These are phyloP conservation scores for Laothoe populi DNA, from an alignment of 2,888 invertebrate species.

Conservation along the genomic window DNA sequence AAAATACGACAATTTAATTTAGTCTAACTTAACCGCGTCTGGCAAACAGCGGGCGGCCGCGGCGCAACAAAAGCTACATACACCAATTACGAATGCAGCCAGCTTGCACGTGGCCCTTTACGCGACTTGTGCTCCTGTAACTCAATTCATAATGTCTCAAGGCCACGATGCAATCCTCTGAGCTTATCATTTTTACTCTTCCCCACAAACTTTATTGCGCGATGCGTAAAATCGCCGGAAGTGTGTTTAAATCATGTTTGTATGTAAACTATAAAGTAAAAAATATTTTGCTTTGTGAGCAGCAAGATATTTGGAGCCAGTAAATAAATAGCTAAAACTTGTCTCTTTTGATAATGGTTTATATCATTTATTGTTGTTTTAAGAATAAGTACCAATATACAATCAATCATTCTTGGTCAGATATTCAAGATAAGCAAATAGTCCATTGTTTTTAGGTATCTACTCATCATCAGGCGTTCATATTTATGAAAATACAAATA, in stretches of 20 bases:
- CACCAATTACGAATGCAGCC: conserved; percentile 69
- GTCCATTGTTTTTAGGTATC: no score
- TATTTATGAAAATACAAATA: no score
- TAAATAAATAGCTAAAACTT: no score
- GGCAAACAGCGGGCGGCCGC: conserved; percentile 67
- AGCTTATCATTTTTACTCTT: conserved; percentile 65
- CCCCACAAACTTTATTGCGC: conserved; percentile 43
- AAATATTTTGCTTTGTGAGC: background rate
- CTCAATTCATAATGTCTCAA: conserved; percentile 73
- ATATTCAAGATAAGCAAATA: no score
- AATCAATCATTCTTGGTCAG: no score
- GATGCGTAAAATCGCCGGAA: conserved; percentile 26
- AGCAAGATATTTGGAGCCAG: no score
- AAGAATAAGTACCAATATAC: no score
- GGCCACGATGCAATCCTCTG: conserved; percentile 41
- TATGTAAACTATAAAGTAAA: background rate
- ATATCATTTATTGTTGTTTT: no score
- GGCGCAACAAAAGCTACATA: conserved; percentile 74
- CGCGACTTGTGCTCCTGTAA: conserved; percentile 65
- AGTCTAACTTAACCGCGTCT: conserved; percentile 72
- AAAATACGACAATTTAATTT: conserved; percentile 84
- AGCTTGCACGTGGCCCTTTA: conserved; percentile 60
- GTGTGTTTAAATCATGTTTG: conserved; percentile 17
- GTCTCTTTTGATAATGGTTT: no score
- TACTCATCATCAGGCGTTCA: no score